phyloP scores from a whole-genome alignment of 2,113 vertebrate genomes.

The Plecturocebus donacophilus region DNA sequence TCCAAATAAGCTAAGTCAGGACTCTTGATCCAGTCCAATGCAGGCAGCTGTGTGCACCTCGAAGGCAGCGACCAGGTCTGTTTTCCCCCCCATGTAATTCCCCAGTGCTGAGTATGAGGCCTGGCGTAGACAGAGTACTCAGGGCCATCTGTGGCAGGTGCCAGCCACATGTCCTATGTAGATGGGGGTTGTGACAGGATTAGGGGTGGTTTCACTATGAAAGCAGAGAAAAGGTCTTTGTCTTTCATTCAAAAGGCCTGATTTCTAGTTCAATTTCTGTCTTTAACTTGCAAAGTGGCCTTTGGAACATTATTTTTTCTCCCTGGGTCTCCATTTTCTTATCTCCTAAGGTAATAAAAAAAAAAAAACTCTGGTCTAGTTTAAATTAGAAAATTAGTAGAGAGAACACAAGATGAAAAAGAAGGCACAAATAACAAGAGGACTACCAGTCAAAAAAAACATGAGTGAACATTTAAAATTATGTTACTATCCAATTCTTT shows the following conservation, averaged over 20 bases:
- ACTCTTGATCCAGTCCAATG: background rate
- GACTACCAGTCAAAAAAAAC: background rate
- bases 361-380: background rate
- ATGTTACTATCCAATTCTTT: background rate
- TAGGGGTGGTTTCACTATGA: too few species aligned
- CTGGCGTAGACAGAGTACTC: background rate
- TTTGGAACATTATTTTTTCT: constrained; percentile 12
- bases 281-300: background rate
- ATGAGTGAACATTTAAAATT: background rate
- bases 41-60: background rate
- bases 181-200: background rate
- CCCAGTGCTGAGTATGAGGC: background rate
- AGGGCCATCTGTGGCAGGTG: background rate
- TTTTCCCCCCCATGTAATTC: background rate
- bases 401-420: background rate
- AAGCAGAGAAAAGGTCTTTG: background rate
- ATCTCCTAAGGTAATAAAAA: background rate
- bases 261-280: background rate
- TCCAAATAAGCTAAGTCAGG: too few species aligned
- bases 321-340: background rate
- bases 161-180: background rate
- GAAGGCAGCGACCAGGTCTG: background rate
- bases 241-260: background rate
- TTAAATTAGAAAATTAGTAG: background rate
- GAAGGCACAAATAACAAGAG: background rate